phyloP scores from a whole-genome alignment of 2,113 vertebrate genomes.

The Mixornis gularis region DNA sequence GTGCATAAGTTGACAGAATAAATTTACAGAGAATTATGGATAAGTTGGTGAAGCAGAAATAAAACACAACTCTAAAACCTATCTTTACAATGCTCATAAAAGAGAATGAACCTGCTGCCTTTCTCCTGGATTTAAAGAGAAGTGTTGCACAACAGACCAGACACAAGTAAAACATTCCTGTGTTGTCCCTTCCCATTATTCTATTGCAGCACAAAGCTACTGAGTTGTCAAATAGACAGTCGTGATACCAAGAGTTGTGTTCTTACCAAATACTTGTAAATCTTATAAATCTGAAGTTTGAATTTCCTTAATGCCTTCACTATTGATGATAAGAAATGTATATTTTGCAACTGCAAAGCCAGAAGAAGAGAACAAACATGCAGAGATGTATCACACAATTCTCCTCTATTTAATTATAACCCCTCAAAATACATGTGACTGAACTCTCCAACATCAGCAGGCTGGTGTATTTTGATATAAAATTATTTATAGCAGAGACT shows the following conservation, averaged over 20 bases:
- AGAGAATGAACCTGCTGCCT: neutral
- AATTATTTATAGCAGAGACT: neutral
- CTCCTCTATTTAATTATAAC: neutral
- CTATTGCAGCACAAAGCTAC: neutral
- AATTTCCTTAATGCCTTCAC: neutral
- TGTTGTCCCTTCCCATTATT: neutral
- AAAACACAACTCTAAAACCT: neutral
- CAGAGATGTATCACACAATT: neutral
- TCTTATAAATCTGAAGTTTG: neutral
- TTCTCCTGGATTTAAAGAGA: neutral
- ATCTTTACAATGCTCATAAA: neutral
- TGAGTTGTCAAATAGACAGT: neutral
- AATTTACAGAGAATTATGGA: neutral
- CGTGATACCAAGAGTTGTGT: neutral
- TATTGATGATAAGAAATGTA: rapidly evolving
- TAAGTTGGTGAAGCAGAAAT: neutral
- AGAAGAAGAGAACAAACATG: neutral
- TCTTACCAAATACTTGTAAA: neutral
- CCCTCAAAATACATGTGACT: neutral
- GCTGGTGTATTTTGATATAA: neutral
- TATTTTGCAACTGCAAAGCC: neutral
- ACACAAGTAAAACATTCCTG: neutral
- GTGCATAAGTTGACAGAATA: neutral
- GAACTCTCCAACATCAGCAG: neutral
- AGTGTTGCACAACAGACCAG: neutral